phyloP scores from a whole-genome alignment of 2,888 invertebrate species.

The Phoenoteleia sp. region DNA sequence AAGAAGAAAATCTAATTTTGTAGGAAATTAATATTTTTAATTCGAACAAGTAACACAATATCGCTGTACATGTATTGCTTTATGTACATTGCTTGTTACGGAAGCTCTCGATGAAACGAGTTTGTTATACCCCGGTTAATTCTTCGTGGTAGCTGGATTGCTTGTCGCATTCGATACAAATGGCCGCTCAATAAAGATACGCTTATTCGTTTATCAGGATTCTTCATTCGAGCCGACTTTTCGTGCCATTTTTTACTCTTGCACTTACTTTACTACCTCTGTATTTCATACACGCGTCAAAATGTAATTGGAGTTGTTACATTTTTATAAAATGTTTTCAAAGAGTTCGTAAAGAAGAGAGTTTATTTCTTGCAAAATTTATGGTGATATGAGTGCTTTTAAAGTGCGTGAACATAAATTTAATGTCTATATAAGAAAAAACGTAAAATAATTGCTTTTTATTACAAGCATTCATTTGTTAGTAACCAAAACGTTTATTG shows the following conservation, averaged over 20 bases:
- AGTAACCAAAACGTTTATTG: too few species aligned
- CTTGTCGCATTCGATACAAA: slow-evolving; percentile 70
- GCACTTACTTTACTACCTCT: slow-evolving; percentile 21
- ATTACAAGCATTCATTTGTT: too few species aligned
- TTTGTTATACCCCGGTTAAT: slow-evolving; percentile 64
- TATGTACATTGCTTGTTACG: slow-evolving; percentile 41
- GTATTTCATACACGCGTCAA: slow-evolving; percentile 22
- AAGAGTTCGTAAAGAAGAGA: too few species aligned
- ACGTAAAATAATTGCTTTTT: too few species aligned
- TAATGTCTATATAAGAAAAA: neutral
- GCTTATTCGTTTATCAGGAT: slow-evolving; percentile 67
- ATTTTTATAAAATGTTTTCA: neutral
- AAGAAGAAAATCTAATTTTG: too few species aligned
- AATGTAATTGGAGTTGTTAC: slow-evolving; percentile 38
- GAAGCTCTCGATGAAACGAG: slow-evolving; percentile 67
- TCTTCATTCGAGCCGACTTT: slow-evolving; percentile 48
- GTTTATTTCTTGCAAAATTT: too few species aligned
- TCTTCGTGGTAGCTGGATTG: slow-evolving; percentile 55
- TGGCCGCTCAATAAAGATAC: slow-evolving; percentile 73
- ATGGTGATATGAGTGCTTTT: too few species aligned
- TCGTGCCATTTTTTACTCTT: slow-evolving; percentile 1
- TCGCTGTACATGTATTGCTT: slow-evolving; percentile 2
- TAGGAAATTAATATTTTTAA: too few species aligned
- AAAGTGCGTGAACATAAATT: too few species aligned
- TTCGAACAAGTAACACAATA: neutral